Evolutionary conservation across 2,888 invertebrate species (phyloP).

Genomic region (Melinaea menophilus): DNA sequence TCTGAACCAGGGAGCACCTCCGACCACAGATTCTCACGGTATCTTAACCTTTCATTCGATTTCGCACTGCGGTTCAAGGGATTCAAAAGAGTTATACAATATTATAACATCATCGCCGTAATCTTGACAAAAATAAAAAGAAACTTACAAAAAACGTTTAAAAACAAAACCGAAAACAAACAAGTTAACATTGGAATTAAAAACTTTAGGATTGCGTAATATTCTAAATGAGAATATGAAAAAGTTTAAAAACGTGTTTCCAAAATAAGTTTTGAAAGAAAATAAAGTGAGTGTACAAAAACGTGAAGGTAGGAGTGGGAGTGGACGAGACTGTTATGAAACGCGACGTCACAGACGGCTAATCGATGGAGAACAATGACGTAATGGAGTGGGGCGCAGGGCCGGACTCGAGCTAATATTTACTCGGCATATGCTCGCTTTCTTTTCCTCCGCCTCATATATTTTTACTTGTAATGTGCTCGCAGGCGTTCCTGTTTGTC

Average conservation of each 20-base stretch:
- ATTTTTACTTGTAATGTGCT: slow-evolving; percentile 74
- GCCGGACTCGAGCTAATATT: slow-evolving; percentile 68
- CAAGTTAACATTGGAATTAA: slow-evolving; percentile 5
- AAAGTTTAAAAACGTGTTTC: slow-evolving; percentile 25
- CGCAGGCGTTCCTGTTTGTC: slow-evolving; percentile 60
- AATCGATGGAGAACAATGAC: slow-evolving; percentile 76
- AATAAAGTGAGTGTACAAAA: slow-evolving; percentile 22
- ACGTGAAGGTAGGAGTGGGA: slow-evolving; percentile 35
- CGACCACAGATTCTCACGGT: slow-evolving; percentile 64
- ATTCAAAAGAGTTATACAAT: slow-evolving; percentile 16
- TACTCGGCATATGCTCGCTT: slow-evolving; percentile 75
- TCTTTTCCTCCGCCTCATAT: slow-evolving; percentile 76
- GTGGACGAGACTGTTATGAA: slow-evolving; percentile 50
- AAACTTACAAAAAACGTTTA: slow-evolving; percentile 14
- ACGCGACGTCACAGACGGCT: slow-evolving; percentile 61
- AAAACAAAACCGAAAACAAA: slow-evolving; percentile 15
- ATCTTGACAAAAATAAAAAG: slow-evolving; percentile 12
- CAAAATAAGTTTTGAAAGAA: slow-evolving; percentile 27
- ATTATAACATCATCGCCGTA: slow-evolving; percentile 1
- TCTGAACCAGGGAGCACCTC: slow-evolving; percentile 57
- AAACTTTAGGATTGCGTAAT: slow-evolving; percentile 12
- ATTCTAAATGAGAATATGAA: slow-evolving; percentile 13
- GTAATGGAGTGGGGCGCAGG: slow-evolving; percentile 55
- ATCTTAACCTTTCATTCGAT: slow-evolving; percentile 29
- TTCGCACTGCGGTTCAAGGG: slow-evolving; percentile 16